These are phyloP conservation scores for Sebastolobus alascanus DNA, from an alignment of 2,797 vertebrate genomes.

Conservation along the genomic window DNA sequence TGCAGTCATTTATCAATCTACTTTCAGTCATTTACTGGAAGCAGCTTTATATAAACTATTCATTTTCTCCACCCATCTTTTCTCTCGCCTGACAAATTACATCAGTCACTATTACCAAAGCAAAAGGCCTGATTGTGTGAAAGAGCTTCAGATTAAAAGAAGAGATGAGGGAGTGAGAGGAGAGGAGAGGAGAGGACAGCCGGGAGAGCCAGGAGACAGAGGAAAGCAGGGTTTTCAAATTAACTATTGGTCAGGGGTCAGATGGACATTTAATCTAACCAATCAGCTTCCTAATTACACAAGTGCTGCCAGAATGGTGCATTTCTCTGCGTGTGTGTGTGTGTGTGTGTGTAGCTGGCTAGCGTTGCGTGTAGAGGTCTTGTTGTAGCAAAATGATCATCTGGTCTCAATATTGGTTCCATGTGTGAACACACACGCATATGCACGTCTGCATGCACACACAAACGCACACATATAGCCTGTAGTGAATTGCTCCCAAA, in stretches of 20 bases:
- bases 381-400: slow-evolving; percentile 84
- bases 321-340: slow-evolving; percentile 49
- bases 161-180: slow-evolving; percentile 38
- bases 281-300: slow-evolving; percentile 86
- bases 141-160: slow-evolving; percentile 56
- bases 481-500: slow-evolving; percentile 67
- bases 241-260: slow-evolving; percentile 85
- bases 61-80: slow-evolving; percentile 54
- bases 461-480: slow-evolving; percentile 25
- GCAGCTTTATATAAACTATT: slow-evolving; percentile 41
- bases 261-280: slow-evolving; percentile 86
- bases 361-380: slow-evolving; percentile 83
- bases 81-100: slow-evolving; percentile 60
- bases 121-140: slow-evolving; percentile 65
- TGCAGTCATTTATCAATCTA: slow-evolving; percentile 43
- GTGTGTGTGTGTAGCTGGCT: slow-evolving; percentile 52
- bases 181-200: slow-evolving; percentile 44
- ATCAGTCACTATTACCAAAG: slow-evolving; percentile 59
- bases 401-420: slow-evolving; percentile 83
- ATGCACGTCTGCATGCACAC: slow-evolving; percentile 27
- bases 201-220: slow-evolving; percentile 41
- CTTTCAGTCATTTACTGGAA: slow-evolving; percentile 58
- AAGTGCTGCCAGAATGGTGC: slow-evolving; percentile 77
- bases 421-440: slow-evolving; percentile 75
- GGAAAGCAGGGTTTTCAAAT: slow-evolving; percentile 74